Base-by-base conservation (phyloP, 2,888 invertebrate genomes). In the Tinea pellionella region DNA sequence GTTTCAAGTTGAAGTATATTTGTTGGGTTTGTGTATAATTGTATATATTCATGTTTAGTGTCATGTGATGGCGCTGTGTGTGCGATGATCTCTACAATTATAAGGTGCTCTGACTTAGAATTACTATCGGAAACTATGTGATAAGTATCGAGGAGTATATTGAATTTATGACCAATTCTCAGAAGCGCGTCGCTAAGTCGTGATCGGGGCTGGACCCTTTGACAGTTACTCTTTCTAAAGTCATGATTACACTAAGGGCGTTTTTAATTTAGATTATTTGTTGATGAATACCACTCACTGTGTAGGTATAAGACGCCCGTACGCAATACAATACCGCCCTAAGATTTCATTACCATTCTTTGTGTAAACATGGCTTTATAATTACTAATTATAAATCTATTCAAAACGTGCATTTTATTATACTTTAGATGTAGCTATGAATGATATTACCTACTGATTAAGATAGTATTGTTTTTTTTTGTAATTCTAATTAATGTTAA, bases 61-160 rank as follows among this genome's bases (percentile, higher is more conserved):
- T 79, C 85, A 85, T 87, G 71, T 74, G 78, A 86, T 86, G 86
- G 81, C 77, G 74, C 69, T 70, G 67, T 74, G 73, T 78, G 70
- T 77, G 78, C 75, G 77, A 80, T 85, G 87, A 88, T 88, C 85
- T 88, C 87, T 88, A 87, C 86, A 85, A 87, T 88, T 86, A 82
- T 85, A 85, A 87, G 88, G 88, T 88, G 88, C 88, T 88, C 86
- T 84, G 80, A 81, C 74, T 78, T 86, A 85, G 82, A 77, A 78
- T 79, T 80, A 83, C 80, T 80, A 75, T 47, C 76, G 79, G 77
- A 76, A 77, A 47, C 47, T 75, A 75, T 82, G 84, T 84, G 85
- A 84, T 84, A 81, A 24, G 15, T 53, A 55, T 47, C 61, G 75
- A 73, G 75, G 70, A n/a, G 43, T 47, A 51, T 19, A 47, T 47